Conservation (phyloP, 1,140 invertebrate species). For the Trinorchestia longiramus region DNA sequence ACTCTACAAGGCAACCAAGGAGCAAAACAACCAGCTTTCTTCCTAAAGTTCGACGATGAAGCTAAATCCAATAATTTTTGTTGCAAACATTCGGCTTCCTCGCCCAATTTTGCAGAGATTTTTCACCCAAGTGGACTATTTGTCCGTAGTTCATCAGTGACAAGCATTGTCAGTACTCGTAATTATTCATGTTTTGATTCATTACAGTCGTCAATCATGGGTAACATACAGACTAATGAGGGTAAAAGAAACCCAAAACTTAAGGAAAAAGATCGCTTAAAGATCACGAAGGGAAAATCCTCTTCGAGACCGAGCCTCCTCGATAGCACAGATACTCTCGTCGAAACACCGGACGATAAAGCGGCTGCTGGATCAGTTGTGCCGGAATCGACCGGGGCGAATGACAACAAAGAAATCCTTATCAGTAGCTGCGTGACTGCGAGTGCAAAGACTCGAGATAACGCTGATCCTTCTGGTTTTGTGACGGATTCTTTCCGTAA, state of each 20-base stretch:
- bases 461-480: neutral
- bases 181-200: neutral
- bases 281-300: slow-evolving; percentile 42
- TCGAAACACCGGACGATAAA: neutral
- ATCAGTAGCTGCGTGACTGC: neutral
- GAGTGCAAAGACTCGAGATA: neutral
- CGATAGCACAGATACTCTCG: slow-evolving; percentile 32
- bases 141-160: neutral
- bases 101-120: neutral
- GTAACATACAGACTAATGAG: slow-evolving; percentile 17
- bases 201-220: neutral
- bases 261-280: slow-evolving; percentile 29
- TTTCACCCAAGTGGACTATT: neutral
- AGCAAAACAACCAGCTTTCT: neutral
- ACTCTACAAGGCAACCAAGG: neutral
- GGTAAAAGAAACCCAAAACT: neutral
- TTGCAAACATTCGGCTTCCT: neutral
- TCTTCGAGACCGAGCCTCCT: slow-evolving; percentile 22
- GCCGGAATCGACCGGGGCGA: neutral
- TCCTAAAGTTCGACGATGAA: neutral
- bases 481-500: slow-evolving; percentile 26
- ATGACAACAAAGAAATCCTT: neutral
- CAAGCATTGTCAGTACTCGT: neutral
- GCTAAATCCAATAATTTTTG: neutral
- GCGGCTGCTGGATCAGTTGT: neutral